Conservation (phyloP, 1,140 invertebrate genomes). For the Ceratosolen solmsi region DNA sequence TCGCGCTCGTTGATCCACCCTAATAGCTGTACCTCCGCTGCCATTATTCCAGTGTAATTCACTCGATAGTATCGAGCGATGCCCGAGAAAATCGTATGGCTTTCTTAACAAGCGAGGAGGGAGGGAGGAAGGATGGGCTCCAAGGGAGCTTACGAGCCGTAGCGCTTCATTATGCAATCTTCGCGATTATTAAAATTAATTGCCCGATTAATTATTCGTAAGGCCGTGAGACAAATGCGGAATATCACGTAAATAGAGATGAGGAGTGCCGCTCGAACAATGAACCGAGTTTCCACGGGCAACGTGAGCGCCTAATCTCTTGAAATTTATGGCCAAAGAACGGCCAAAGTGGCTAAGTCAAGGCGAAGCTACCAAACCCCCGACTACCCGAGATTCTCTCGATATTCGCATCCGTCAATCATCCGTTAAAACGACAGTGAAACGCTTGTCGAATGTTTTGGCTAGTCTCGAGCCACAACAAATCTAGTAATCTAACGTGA, state of each 20-base stretch:
- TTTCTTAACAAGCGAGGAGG: no score
- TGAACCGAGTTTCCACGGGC: neutral
- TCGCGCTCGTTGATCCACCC: no score
- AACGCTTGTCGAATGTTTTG: slow-evolving; percentile 1
- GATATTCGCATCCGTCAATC: neutral
- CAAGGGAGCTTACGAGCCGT: no score
- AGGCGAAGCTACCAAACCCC: no score
- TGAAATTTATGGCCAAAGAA: neutral
- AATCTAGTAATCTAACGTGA: slow-evolving; percentile 31
- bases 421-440: neutral
- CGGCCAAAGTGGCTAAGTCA: neutral
- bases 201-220: neutral
- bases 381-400: neutral
- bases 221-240: no score
- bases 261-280: no score
- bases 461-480: neutral
- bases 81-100: no score
- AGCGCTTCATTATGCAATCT: neutral
- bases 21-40: no score
- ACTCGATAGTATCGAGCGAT: no score
- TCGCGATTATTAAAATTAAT: neutral
- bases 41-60: no score
- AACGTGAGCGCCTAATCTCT: neutral
- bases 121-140: no score
- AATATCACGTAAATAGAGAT: no score